Conservation (phyloP, 2,113 vertebrate species). For the Pipra filicauda region DNA sequence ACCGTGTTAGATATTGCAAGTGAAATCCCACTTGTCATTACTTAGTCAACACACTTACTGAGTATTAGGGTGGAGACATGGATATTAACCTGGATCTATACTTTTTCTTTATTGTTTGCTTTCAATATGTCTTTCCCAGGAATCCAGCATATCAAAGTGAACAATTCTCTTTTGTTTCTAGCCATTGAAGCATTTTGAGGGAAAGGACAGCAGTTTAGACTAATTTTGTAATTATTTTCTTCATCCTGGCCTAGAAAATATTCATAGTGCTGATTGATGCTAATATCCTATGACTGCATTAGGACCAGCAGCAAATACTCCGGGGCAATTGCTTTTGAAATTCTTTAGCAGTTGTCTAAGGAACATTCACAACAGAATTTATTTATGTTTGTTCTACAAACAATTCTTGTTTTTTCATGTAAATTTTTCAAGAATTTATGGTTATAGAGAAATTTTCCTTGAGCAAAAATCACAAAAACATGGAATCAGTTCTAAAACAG, state of each 20-base stretch:
- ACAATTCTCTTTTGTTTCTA: not conserved
- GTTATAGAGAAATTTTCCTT: not conserved
- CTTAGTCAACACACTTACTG: not conserved
- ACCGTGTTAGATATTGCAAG: not conserved
- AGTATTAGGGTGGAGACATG: not conserved
- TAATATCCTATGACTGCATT: not conserved
- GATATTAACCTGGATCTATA: not conserved
- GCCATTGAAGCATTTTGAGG: not conserved
- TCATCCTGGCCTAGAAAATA: not conserved
- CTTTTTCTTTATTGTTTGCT: not conserved
- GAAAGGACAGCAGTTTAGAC: not conserved
- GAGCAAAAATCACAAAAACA: not conserved
- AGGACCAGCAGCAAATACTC: not conserved
- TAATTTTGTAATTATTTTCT: not conserved
- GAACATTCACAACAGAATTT: not conserved
- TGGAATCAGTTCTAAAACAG: not conserved
- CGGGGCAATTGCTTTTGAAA: not conserved
- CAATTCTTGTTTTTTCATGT: not conserved
- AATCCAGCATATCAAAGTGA: not conserved
- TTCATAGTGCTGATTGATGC: not conserved
- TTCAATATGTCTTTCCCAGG: not conserved
- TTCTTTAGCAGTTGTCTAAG: not conserved
- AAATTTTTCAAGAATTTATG: not conserved
- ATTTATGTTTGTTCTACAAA: not conserved
- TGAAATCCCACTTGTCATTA: not conserved